These are phyloP conservation scores for Menura novaehollandiae DNA, from an alignment of 2,113 vertebrate species.

Conservation along the genomic window DNA sequence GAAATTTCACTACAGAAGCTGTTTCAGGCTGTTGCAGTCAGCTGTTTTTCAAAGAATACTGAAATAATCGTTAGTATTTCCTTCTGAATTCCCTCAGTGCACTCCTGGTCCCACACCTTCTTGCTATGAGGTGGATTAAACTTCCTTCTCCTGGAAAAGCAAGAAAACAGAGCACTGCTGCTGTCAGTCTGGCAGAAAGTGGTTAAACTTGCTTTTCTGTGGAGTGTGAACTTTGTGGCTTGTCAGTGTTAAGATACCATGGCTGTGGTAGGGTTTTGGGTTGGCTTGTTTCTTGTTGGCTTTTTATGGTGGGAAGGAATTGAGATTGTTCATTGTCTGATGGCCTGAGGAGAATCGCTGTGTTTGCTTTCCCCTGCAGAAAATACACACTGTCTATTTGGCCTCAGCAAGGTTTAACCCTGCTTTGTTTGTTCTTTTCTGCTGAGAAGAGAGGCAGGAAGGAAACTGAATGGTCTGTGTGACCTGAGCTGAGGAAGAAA, in stretches of 20 bases:
- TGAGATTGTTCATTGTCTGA: neutral
- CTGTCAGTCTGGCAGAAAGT: neutral
- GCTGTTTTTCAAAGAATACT: neutral
- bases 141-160: neutral
- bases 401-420: neutral
- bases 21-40: neutral
- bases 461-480: neutral
- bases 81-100: neutral
- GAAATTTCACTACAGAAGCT: neutral
- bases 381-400: neutral
- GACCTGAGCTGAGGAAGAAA: neutral
- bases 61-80: neutral
- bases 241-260: neutral
- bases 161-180: neutral
- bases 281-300: neutral
- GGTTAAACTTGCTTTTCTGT: neutral
- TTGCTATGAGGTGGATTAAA: neutral
- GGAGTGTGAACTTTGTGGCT: neutral
- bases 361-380: neutral
- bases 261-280: neutral
- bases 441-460: neutral
- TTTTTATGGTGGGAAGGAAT: neutral
- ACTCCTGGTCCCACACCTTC: neutral
- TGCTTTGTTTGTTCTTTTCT: neutral
- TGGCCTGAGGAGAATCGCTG: accelerated